Base-by-base conservation (phyloP, 2,888 invertebrate species). In the Oxycera nigricornis region DNA sequence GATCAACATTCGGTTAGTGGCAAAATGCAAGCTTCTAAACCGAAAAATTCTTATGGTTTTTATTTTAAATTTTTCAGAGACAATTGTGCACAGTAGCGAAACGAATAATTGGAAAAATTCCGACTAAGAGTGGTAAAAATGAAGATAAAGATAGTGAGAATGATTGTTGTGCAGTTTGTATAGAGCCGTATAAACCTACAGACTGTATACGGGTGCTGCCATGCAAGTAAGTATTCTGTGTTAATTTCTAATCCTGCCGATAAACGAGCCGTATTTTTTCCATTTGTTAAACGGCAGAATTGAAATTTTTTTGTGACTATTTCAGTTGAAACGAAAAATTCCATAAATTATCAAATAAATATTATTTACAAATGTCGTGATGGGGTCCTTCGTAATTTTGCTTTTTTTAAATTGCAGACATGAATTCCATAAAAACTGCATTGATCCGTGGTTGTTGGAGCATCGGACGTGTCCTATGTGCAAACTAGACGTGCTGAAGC, bases 381-480 rank as follows among this genome's bases (percentile, higher is more conserved):
- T n/a, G n/a, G n/a, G n/a, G n/a, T n/a, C n/a, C n/a, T n/a, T n/a
- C n/a, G n/a, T n/a, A n/a, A n/a, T n/a, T 14, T 67, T 46, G 31
- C n/a, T 55, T 22, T 55, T 55, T 0, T 28, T 76, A 39, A 28
- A 41, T 86, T 89, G 1, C 87, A 96, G 96, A 83, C 97, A 97
- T 86, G 93, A 96, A 82, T 97, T 96, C 86, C 97, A 97, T 88
- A 96, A 96, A 87, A 91, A 89, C 81, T 97, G 97, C 88, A 96
- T 97, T 82, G 97, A 97, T 87, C 97, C 96, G 20, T 97, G 97
- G 97, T 88, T 97, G 76, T 87, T 97, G 81, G 96, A 97, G 83
- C 96, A 97, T 85, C 89, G 96, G 78, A 96, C 96, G 35, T 97
- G 97, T 85, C 97, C 97, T 9, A 96, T 97, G 95, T 97, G 97